Conservation (phyloP, 2,113 vertebrate genomes). For the mouse (Mus musculus) region DNA sequence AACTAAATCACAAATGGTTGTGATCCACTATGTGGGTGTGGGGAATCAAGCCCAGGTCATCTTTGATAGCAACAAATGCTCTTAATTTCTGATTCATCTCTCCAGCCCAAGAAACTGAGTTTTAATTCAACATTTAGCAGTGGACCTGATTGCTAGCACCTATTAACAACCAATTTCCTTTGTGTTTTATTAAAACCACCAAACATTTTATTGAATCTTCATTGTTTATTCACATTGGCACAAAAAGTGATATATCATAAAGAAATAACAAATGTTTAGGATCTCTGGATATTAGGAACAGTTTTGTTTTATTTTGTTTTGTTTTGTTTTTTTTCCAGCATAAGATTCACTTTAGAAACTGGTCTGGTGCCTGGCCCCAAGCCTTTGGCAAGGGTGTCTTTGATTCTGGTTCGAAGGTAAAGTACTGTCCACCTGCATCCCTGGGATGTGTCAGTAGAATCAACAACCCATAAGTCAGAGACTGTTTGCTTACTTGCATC, state of each 20-base stretch:
- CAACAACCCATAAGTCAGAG: background rate
- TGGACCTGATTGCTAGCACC: background rate
- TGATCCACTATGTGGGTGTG: background rate
- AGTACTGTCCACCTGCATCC: background rate
- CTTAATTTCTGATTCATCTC: background rate
- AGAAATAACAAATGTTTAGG: background rate
- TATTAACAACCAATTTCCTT: background rate
- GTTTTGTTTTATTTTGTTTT: too few species aligned
- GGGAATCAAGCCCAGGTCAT: background rate
- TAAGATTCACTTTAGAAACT: background rate
- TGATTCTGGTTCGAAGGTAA: background rate
- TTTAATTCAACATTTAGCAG: background rate
- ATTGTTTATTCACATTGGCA: background rate
- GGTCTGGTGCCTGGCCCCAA: fast-evolving
- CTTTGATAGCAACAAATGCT: background rate
- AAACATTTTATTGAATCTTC: slow-evolving; percentile 23
- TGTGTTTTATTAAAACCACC: slow-evolving; percentile 13
- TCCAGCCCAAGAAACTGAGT: background rate
- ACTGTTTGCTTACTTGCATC: background rate
- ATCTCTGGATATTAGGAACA: background rate
- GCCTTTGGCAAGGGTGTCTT: too few species aligned
- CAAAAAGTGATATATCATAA: background rate
- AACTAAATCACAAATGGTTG: background rate
- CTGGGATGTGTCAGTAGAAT: background rate
- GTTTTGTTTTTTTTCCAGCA: background rate